A percentile compares a stretch with the other conserved stretches of the same genome.
These are phyloP conservation scores for Mamestra configurata DNA, from an alignment of 1,140 invertebrate genomes.

Conservation along the genomic window DNA sequence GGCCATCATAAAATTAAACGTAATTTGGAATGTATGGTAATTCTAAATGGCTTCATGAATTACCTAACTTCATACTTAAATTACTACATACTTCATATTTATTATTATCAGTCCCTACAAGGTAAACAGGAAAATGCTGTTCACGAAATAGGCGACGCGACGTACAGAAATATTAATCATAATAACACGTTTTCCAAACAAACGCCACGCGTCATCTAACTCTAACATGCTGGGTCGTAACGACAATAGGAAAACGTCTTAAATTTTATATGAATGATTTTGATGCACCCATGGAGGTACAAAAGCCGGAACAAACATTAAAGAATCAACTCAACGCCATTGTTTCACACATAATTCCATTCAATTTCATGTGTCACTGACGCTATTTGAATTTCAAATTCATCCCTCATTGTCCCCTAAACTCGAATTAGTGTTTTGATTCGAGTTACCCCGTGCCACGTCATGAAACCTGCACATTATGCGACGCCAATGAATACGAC, in stretches of 20 bases:
- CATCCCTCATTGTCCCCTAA: conserved; percentile 66
- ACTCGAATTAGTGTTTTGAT: conserved; percentile 62
- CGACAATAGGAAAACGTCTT: conserved; percentile 51
- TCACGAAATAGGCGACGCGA: neutral
- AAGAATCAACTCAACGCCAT: conserved; percentile 51
- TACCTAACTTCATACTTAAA: too few relatives aligned
- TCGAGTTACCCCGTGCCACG: conserved; percentile 33
- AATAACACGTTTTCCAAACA: neutral
- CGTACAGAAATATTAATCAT: neutral
- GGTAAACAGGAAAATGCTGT: neutral
- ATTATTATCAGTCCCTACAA: neutral
- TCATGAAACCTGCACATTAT: conserved; percentile 35
- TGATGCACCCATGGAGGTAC: conserved; percentile 53
- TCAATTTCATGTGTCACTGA: conserved; percentile 74
- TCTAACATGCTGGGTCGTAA: neutral
- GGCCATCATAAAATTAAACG: neutral
- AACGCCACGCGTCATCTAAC: conserved; percentile 1
- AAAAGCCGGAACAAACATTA: conserved; percentile 59
- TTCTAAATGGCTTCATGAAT: neutral
- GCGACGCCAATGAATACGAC: neutral
- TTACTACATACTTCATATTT: too few relatives aligned
- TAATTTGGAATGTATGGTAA: too few relatives aligned
- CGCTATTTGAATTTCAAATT: conserved; percentile 76
- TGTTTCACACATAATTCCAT: conserved; percentile 64
- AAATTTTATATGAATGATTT: conserved; percentile 57